Evolutionary conservation across 2,113 vertebrate species (phyloP).

Genomic region (Coptodon bakossiorum): DNA sequence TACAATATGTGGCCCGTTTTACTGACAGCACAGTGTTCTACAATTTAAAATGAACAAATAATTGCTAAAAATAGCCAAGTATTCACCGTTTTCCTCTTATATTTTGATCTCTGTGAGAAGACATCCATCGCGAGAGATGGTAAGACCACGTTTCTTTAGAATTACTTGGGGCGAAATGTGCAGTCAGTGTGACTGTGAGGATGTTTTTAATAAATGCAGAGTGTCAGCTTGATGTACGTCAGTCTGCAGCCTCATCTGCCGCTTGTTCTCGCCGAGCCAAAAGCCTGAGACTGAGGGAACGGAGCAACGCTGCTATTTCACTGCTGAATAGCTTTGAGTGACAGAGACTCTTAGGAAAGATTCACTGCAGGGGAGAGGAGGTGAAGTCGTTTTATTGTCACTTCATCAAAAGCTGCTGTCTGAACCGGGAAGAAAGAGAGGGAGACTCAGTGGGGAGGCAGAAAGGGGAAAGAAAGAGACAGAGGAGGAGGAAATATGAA

Average conservation of each 20-base stretch:
- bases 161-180: neutral
- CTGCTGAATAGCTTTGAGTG: conserved; percentile 5
- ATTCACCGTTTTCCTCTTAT: neutral
- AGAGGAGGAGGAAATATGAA: neutral
- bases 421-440: neutral
- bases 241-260: neutral
- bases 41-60: neutral
- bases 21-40: neutral
- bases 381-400: conserved; percentile 1
- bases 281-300: neutral
- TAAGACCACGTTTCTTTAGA: neutral
- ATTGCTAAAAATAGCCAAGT: neutral
- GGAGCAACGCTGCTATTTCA: neutral
- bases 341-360: conserved; percentile 5
- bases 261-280: neutral
- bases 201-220: neutral
- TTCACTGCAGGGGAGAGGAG: conserved; percentile 11
- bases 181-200: neutral
- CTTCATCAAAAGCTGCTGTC: conserved; percentile 21
- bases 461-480: neutral
- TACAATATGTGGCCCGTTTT: neutral
- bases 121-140: neutral
- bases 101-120: neutral
- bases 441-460: neutral
- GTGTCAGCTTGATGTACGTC: neutral